phyloP scores from a whole-genome alignment of 2,113 vertebrate species.

The Aptenodytes patagonicus region DNA sequence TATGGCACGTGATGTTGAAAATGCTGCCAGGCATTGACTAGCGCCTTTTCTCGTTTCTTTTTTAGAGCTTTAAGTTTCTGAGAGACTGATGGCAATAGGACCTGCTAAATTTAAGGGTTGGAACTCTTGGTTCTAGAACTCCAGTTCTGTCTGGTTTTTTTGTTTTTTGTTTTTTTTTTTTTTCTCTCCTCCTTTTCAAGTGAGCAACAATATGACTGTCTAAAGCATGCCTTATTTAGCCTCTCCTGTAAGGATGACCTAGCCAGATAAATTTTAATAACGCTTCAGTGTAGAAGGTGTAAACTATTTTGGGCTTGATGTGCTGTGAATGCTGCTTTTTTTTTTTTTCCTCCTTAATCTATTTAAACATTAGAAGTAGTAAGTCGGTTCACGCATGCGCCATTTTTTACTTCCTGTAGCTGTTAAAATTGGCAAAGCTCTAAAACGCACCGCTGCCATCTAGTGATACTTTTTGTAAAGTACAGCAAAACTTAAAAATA shows the following conservation, averaged over 20 bases:
- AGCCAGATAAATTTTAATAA: constrained; percentile 83
- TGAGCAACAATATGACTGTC: constrained; percentile 89
- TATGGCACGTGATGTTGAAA: not conserved
- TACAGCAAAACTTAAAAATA: constrained; percentile 76
- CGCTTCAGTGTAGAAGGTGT: constrained; percentile 88
- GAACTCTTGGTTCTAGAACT: constrained; percentile 75
- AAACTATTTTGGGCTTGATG: constrained; percentile 91
- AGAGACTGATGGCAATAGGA: constrained; percentile 77
- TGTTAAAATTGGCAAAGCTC: constrained; percentile 76
- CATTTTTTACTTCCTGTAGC: constrained; percentile 77
- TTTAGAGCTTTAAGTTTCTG: constrained; percentile 79
- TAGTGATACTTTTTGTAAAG: constrained; percentile 79
- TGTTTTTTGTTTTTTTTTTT: constrained; percentile 13
- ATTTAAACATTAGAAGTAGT: constrained; percentile 68
- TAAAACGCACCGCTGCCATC: constrained; percentile 76
- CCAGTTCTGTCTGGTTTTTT: constrained; percentile 58
- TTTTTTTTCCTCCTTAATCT: constrained; percentile 65
- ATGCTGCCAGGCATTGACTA: constrained; percentile 11
- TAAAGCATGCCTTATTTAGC: constrained; percentile 99
- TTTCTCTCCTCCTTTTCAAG: constrained; percentile 66
- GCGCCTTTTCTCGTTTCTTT: constrained; percentile 53
- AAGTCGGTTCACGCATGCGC: constrained; percentile 74
- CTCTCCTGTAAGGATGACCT: constrained; percentile 83
- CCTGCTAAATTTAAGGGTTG: constrained; percentile 78
- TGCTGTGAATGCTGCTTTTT: constrained; percentile 90